Percentiles rank a stretch among this genome's conserved stretches.
Evolutionary conservation across 2,888 invertebrate species (phyloP).

Genomic region (Athalia cordata): DNA sequence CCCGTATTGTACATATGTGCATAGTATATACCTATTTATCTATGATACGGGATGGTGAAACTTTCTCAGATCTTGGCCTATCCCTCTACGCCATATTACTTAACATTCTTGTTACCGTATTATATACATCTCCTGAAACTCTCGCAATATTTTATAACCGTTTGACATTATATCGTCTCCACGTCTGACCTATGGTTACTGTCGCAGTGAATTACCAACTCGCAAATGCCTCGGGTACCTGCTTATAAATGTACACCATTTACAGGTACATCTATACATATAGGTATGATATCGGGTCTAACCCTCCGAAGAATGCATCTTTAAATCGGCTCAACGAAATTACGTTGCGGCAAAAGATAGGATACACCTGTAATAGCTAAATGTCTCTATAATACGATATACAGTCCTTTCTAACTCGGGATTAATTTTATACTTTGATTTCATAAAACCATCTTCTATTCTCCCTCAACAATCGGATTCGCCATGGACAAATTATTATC

Average conservation of each 20-base stretch:
- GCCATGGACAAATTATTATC: too few relatives aligned
- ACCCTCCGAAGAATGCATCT: not conserved
- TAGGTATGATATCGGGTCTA: not conserved
- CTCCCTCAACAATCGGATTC: too few relatives aligned
- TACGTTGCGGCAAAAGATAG: not conserved
- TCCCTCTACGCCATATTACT: slow-evolving; percentile 6
- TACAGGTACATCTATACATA: too few relatives aligned
- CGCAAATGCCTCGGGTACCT: not conserved
- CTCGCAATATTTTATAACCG: slow-evolving; percentile 65
- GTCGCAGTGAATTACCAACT: slow-evolving; percentile 9
- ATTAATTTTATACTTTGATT: not conserved
- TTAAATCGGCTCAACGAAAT: not conserved
- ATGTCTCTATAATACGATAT: not conserved
- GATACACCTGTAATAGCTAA: not conserved
- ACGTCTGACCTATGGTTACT: slow-evolving; percentile 64
- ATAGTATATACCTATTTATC: too few relatives aligned
- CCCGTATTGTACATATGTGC: too few relatives aligned
- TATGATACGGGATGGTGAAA: not conserved
- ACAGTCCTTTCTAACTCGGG: not conserved
- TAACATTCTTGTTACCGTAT: slow-evolving; percentile 22
- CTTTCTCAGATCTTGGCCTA: slow-evolving; percentile 17
- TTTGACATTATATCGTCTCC: slow-evolving; percentile 68
- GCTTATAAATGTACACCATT: not conserved
- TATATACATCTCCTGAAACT: slow-evolving; percentile 46
- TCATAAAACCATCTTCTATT: not conserved